phyloP scores from a whole-genome alignment of 2,888 invertebrate genomes.

The Hyles lineata region DNA sequence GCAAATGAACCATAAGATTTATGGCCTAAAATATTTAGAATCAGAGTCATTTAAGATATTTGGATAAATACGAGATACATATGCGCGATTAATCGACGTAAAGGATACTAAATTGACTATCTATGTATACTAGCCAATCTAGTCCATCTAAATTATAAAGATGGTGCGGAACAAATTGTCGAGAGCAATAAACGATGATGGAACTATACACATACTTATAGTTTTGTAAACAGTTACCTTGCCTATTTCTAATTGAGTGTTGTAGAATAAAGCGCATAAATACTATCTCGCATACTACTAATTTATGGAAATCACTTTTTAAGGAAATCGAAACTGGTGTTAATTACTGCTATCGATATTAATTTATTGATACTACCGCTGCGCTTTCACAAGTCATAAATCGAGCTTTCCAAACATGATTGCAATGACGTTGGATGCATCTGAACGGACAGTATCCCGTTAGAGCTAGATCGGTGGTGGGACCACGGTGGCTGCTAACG shows the following conservation, averaged over 20 bases:
- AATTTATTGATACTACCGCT: not conserved
- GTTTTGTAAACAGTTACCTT: too few relatives aligned
- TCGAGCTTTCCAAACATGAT: not conserved
- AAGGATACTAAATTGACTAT: too few relatives aligned
- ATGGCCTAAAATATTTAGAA: not conserved
- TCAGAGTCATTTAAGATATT: not conserved
- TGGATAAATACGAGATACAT: not conserved
- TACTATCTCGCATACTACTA: too few relatives aligned
- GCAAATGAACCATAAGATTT: conserved; percentile 1
- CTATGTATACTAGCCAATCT: too few relatives aligned
- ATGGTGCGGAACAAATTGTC: too few relatives aligned
- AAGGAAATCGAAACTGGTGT: not conserved
- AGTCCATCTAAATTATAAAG: too few relatives aligned
- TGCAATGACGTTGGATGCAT: conserved; percentile 16
- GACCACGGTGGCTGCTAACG: conserved; percentile 58
- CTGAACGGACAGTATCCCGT: conserved; percentile 56
- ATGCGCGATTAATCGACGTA: too few relatives aligned
- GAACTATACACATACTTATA: too few relatives aligned
- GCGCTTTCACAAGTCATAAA: not conserved
- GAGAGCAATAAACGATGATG: too few relatives aligned
- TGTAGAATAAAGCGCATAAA: too few relatives aligned
- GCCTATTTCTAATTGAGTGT: too few relatives aligned
- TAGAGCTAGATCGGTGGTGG: conserved; percentile 60
- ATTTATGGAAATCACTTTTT: not conserved
- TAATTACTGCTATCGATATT: not conserved